phyloP scores from a whole-genome alignment of 2,888 invertebrate species.

The Agrenia bidenticulata region DNA sequence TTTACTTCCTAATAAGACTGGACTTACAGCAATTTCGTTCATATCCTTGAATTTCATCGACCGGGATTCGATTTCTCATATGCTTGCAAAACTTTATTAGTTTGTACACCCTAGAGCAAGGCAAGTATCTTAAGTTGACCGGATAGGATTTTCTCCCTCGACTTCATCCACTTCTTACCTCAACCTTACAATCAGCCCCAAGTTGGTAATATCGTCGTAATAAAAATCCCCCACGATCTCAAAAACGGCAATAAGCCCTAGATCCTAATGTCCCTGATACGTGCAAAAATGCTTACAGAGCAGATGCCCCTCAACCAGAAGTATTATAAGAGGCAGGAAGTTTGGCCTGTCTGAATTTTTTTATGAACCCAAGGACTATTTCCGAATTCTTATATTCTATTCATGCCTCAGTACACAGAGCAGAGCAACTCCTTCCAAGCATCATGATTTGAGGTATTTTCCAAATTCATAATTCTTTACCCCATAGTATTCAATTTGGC shows the following conservation, averaged over 20 bases:
- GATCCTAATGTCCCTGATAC: neutral
- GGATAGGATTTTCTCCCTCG: too few relatives aligned
- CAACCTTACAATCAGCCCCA: conserved; percentile 9
- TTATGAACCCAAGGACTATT: neutral
- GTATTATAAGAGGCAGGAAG: neutral
- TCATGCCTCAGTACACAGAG: neutral
- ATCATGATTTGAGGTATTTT: neutral
- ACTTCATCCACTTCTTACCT: too few relatives aligned
- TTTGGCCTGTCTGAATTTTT: neutral
- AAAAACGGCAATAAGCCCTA: neutral
- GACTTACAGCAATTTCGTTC: too few relatives aligned
- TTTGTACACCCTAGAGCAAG: too few relatives aligned
- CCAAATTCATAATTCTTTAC: neutral
- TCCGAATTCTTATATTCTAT: neutral
- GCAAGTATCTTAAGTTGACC: too few relatives aligned
- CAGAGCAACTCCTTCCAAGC: neutral
- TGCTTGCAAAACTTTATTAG: too few relatives aligned
- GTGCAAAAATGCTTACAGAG: conserved; percentile 10
- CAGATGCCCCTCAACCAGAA: neutral
- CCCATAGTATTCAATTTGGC: conserved; percentile 3
- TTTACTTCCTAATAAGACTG: too few relatives aligned
- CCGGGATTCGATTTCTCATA: too few relatives aligned
- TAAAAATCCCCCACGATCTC: neutral
- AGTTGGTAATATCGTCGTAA: conserved; percentile 4
- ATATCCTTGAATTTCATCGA: too few relatives aligned